Percentiles rank a stretch among this genome's conserved stretches.
Conservation (phyloP, 2,888 invertebrate genomes). For the Onchidella celtica region DNA sequence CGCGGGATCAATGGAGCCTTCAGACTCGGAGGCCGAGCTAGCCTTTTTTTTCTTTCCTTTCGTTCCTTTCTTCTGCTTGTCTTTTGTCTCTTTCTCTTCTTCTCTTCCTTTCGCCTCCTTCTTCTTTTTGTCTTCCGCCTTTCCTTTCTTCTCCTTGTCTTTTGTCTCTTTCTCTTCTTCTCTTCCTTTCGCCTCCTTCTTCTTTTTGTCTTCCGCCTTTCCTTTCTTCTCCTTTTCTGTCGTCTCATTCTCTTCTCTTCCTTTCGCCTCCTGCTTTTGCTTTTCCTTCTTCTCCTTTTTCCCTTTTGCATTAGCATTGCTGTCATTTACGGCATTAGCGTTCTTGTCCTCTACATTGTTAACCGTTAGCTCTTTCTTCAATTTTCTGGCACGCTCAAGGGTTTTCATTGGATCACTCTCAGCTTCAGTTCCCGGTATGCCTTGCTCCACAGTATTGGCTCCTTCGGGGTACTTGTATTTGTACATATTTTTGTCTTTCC, state of each 20-base stretch:
- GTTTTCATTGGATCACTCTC: too few relatives aligned
- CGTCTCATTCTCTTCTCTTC: not conserved
- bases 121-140: not conserved
- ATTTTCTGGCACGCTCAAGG: too few relatives aligned
- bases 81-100: not conserved
- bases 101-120: slow-evolving; percentile 2
- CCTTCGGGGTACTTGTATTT: too few relatives aligned
- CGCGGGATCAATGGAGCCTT: not conserved
- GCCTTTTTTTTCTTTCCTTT: not conserved
- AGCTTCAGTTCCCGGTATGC: too few relatives aligned
- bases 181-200: not conserved
- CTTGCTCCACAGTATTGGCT: too few relatives aligned
- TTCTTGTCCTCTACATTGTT: not conserved
- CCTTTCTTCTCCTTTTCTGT: not conserved
- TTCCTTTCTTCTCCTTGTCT: not conserved
- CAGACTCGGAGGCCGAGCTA: not conserved
- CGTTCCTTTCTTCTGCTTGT: not conserved
- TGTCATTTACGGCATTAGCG: not conserved
- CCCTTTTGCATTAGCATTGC: not conserved
- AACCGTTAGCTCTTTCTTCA: too few relatives aligned
- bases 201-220: not conserved
- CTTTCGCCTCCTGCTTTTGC: not conserved
- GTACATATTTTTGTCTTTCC: too few relatives aligned
- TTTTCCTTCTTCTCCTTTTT: not conserved
- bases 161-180: not conserved